Base-by-base conservation (phyloP, 2,113 vertebrate genomes). In the Perca flavescens region DNA sequence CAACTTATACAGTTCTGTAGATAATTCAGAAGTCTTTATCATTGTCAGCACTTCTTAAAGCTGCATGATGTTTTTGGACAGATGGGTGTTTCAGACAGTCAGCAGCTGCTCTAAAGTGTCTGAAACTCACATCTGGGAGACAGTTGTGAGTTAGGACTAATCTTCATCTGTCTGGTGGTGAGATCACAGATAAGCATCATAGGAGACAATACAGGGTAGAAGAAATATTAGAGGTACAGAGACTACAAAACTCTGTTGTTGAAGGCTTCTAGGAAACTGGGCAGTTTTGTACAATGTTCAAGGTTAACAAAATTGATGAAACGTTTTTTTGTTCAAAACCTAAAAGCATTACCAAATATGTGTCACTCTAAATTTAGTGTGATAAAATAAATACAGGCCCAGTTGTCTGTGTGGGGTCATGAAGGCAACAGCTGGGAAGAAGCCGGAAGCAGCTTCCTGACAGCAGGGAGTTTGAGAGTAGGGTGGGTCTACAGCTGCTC, bases 21-120 rank as follows among this genome's bases (percentile, higher is more conserved):
- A 63, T 25, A 63, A 40, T 76, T 77, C 40, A 43, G 34, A 49
- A 22, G 62, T 61, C 17, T 10, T 25, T 1, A 25, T 28, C 52
- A 21, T 17, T 46, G 22, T 60, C 75, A 78, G 56, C 60, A 22
- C n/a, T 52, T 61, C 0, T 3, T 17, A 60, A 57, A 50, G 22
- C 56, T 74, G 5, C 34, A 19, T 52, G 57, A 65, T 31, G 31
- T 64, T 52, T 83, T 53, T 56, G 25, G 47, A 56, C 67, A 68
- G 62, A 66, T 54, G 60, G 36, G 46, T 49, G 34, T 76, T 71
- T 53, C 47, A 72, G 46, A 72, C 52, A 60, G 53, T n/a, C 58
- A 75, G 57, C 53, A 66, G 60, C 60, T 76, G 52, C 60, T 79
- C 31, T 61, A 10, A 71, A 77, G n/a, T 68, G 19, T 61, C 10